Evolutionary conservation across 2,113 vertebrate species (phyloP), one percentile per base, ranked within the genome.

Genomic region (Polypterus senegalus): DNA sequence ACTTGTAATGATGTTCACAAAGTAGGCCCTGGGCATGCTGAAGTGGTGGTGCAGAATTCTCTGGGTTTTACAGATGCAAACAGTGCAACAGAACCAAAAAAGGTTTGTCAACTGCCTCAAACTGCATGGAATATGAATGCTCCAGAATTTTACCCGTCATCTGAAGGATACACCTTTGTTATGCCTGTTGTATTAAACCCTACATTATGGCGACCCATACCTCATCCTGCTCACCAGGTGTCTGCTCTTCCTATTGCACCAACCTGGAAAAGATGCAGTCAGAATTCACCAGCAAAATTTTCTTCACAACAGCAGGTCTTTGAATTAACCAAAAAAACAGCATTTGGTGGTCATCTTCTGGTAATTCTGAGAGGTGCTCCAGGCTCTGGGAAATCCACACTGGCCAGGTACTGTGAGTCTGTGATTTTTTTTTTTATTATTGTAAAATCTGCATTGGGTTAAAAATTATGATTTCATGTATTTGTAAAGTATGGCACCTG

Each of bases 321-420:
- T 5, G 66, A 78, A 61, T 58, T 73, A 65, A 63, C 73, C 51
- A 89, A 71, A 78, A 86, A 83, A 68, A 81, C 86, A 56, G 76
- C 62, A 48, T 77, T 92, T 9, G 62, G 86, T 64, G 91, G 92
- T 64, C 86, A 80, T 69, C 82, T 94, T 45, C 86, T 99, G 52
- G 82, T 99, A 70, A 77, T 99, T 71, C 87, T 99, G 62, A 91
- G 95, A 77, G 96, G 96, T 3, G 88, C 92, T 70, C 93, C 96
- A 0, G 96, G 96, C 78, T 95, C 92, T 67, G 96, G 96, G 69
- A 99, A 99, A 84, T 89, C 92, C 9, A 91, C 91, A 63, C 71
- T 97, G 77, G 93, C 92, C 77, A 91, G 89, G 96, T 97, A 89
- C 43, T 58, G 56, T 7, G 65, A 61, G 27, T 27, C 27, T 2